These are phyloP conservation scores for Molossus molossus DNA, from an alignment of 2,797 vertebrate species.

Conservation along the genomic window DNA sequence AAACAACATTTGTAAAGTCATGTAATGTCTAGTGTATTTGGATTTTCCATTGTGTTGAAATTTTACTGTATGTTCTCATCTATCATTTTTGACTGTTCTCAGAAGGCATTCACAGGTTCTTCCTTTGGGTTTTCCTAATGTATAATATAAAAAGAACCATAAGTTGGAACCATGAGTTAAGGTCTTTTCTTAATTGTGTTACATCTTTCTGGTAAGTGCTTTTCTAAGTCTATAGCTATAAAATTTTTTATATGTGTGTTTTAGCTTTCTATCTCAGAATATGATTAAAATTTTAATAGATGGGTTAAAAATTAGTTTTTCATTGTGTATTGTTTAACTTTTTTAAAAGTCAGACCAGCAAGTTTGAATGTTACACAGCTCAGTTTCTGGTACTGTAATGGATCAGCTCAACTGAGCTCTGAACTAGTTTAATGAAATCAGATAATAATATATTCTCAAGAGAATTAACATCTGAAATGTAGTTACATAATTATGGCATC, in stretches of 20 bases:
- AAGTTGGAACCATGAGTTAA: conserved; percentile 9
- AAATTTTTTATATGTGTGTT: conserved; percentile 20
- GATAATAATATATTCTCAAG: conserved; percentile 66
- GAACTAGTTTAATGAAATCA: conserved; percentile 70
- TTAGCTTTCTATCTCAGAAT: conserved; percentile 31
- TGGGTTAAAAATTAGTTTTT: conserved; percentile 32
- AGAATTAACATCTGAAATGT: conserved; percentile 72
- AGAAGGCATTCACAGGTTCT: conserved; percentile 2
- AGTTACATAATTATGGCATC: conserved; percentile 61
- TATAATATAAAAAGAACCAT: not conserved
- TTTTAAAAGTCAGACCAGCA: conserved; percentile 37
- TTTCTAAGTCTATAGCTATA: not conserved
- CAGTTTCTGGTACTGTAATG: conserved; percentile 47
- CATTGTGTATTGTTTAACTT: conserved; percentile 43
- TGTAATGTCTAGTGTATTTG: not conserved
- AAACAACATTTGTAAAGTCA: not conserved
- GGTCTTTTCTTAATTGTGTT: conserved; percentile 26
- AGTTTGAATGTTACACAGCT: conserved; percentile 54
- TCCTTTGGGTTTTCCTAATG: not conserved
- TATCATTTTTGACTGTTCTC: conserved; percentile 37
- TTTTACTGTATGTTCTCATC: not conserved
- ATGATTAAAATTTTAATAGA: conserved; percentile 31
- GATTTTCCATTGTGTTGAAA: conserved; percentile 19
- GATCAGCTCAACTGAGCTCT: conserved; percentile 49
- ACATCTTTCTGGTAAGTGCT: conserved; percentile 30